Conservation (phyloP, 1,140 invertebrate genomes). For the Mizuhopecten yessoensis region DNA sequence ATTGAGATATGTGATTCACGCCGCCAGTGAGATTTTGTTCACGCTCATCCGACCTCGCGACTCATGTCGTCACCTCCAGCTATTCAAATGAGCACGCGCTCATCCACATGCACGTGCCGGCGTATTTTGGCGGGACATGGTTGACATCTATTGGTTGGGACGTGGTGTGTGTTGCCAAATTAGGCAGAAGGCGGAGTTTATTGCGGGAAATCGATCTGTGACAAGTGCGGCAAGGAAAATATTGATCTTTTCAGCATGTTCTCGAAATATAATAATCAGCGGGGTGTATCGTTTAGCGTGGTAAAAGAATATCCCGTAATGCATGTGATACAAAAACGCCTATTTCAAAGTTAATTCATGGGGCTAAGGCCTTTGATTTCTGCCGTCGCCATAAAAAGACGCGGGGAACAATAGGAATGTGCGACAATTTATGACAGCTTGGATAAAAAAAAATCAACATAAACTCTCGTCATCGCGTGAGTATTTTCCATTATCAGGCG, state of each 20-base stretch:
- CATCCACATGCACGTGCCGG: not conserved
- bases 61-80: not conserved
- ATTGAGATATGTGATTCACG: no score
- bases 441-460: no score
- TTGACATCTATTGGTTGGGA: slow-evolving; percentile 26
- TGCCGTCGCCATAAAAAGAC: not conserved
- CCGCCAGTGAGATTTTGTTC: not conserved
- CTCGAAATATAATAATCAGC: not conserved
- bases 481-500: no score
- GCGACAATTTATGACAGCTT: not conserved
- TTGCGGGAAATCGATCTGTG: not conserved
- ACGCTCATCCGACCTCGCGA: not conserved
- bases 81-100: slow-evolving; percentile 1
- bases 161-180: slow-evolving; percentile 5
- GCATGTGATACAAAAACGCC: not conserved
- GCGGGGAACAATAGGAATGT: not conserved
- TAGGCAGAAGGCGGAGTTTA: slow-evolving; percentile 14
- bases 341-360: not conserved
- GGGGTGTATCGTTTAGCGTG: not conserved
- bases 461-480: no score
- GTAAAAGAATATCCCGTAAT: not conserved
- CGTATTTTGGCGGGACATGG: not conserved
- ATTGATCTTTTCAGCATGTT: not conserved
- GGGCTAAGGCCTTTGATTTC: not conserved
- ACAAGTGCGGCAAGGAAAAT: not conserved